These are phyloP conservation scores for Yoshiicerus persimilis DNA, from an alignment of 1,140 invertebrate genomes.

Conservation along the genomic window DNA sequence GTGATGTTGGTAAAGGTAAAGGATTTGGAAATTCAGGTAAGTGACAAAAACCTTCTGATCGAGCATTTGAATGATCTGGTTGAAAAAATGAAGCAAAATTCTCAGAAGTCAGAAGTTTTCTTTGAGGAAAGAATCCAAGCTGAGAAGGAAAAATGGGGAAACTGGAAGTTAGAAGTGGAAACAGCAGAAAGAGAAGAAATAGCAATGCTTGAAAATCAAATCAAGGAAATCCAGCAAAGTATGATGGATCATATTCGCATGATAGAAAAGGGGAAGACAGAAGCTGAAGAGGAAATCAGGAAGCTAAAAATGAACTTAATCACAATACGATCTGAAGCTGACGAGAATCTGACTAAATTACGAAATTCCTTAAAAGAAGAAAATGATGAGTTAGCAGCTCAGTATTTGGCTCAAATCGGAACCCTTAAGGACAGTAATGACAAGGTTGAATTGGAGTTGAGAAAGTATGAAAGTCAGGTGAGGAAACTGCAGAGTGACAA, in stretches of 20 bases:
- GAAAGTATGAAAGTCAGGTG: neutral
- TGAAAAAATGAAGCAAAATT: slow-evolving; percentile 20
- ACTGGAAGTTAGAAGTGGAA: slow-evolving; percentile 43
- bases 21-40: neutral
- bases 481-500: neutral
- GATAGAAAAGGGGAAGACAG: slow-evolving; percentile 41
- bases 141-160: slow-evolving; percentile 47
- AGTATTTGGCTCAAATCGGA: slow-evolving; percentile 25
- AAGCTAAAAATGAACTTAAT: slow-evolving; percentile 28
- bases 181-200: slow-evolving; percentile 43
- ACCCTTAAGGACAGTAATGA: neutral
- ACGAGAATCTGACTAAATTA: slow-evolving; percentile 28
- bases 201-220: slow-evolving; percentile 32
- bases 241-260: slow-evolving; percentile 41
- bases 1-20: neutral
- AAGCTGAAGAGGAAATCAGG: slow-evolving; percentile 44
- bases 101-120: neutral
- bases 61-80: neutral
- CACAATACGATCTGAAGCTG: slow-evolving; percentile 32
- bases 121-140: slow-evolving; percentile 27
- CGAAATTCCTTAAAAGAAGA: slow-evolving; percentile 32
- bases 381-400: slow-evolving; percentile 12
- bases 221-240: slow-evolving; percentile 38
- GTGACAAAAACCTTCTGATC: neutral
- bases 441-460: neutral